A percentile compares a stretch with the other conserved stretches of the same genome.
phyloP scores from a whole-genome alignment of 2,797 vertebrate genomes.

The Synaphobranchus kaupii region DNA sequence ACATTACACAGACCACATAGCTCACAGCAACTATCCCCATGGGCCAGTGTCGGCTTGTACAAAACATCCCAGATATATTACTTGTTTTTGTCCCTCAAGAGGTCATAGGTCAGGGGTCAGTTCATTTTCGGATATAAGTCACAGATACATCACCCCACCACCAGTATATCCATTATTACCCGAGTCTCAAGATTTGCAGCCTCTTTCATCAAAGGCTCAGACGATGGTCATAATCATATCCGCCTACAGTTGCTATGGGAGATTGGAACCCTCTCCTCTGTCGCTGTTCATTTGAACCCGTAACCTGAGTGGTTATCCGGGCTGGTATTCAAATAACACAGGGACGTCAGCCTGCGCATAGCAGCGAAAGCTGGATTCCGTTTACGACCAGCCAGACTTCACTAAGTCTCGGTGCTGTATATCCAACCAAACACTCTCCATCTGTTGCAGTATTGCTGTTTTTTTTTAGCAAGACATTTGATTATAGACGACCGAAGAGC shows the following conservation, averaged over 20 bases:
- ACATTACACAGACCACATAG: neutral
- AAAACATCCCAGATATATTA: constrained; percentile 3
- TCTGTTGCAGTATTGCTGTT: neutral
- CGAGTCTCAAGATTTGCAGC: neutral
- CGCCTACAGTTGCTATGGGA: neutral
- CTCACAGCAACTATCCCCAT: neutral
- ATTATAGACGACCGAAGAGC: too few relatives aligned
- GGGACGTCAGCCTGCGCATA: neutral
- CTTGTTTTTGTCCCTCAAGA: neutral
- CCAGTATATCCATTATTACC: constrained; percentile 36
- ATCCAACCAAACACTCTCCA: neutral
- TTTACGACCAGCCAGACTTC: neutral
- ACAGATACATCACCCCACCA: constrained; percentile 35
- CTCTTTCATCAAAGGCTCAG: constrained; percentile 30
- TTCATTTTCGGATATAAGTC: constrained; percentile 47
- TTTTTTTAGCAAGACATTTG: too few relatives aligned
- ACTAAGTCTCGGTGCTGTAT: neutral
- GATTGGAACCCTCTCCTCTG: neutral
- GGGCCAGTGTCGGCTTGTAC: neutral
- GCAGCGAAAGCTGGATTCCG: neutral
- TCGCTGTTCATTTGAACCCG: neutral
- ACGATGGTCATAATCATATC: constrained; percentile 29
- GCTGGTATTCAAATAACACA: neutral
- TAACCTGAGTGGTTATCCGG: neutral
- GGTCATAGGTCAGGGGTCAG: constrained; percentile 41